Evolutionary conservation across 2,888 invertebrate genomes (phyloP), one percentile per base, ranked within the genome.

Genomic region (Nemapogon koenigi): DNA sequence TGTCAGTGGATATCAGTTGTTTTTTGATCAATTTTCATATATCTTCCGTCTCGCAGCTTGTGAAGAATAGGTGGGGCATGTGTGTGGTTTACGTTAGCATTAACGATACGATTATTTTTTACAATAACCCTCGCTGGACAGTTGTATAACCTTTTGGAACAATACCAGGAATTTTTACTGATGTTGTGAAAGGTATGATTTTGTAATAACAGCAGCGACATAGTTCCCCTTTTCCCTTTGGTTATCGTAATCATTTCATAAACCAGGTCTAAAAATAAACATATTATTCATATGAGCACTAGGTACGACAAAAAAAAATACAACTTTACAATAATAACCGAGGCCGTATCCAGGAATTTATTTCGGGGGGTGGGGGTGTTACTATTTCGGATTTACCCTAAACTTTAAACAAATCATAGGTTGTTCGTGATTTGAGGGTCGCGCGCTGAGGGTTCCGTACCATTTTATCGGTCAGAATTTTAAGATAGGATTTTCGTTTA

Each of bases 121-220:
- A 62, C 51, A 29, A 70, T 50, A 1, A 70, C 41, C 26, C 53
- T 60, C 2, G 69, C 67, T 2, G 48, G 45, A 25, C 70, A 70
- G 16, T 54, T 54, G 1, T 43, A 42, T 0, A 55, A 48, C 1
- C 42, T 39, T 35, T 62, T 67, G 42, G 59, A 62, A 38, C 71
- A 71, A 38, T 64, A 57, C 61, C 67, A 22, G n/a, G n/a, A n/a
- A 7, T 22, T 22, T 7, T 22, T 7, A 22, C 22, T 10, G 4
- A 22, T 22, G 10, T 6, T 7, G 10, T 6, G 10, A 22, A 22
- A 22, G 4, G 22, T 22, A 22, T 22, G 4, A 22, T 10, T 10
- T 22, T 22, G 22, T 7, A 7, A 22, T 22, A 22, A 22, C 6
- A 22, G 22, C 10, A 22, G 10, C 22, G n/a, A n/a, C n/a, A n/a